These are phyloP conservation scores for Centruroides vittatus DNA, from an alignment of 1,140 invertebrate species.

Conservation along the genomic window DNA sequence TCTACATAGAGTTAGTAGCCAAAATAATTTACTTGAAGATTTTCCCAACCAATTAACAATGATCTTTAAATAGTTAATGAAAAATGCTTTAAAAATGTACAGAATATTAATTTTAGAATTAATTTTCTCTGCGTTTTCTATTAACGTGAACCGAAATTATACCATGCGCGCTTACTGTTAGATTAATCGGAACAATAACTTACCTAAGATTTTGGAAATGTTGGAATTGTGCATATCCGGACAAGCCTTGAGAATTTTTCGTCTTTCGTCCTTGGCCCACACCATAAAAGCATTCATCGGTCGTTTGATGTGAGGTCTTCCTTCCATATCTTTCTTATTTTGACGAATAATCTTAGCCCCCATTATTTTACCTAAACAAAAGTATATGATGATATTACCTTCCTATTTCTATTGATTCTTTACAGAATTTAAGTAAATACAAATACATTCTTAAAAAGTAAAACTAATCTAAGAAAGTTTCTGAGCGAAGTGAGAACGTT, in stretches of 20 bases:
- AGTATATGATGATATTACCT: neutral
- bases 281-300: constrained; percentile 99
- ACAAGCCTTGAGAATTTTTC: constrained; percentile 96
- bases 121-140: no score
- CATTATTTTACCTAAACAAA: constrained; percentile 34
- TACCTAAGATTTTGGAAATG: constrained; percentile 97
- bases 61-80: no score
- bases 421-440: neutral
- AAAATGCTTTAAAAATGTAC: no score
- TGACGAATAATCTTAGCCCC: constrained; percentile 76
- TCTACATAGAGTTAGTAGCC: no score
- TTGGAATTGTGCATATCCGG: constrained; percentile 99
- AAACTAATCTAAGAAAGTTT: no score
- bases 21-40: no score
- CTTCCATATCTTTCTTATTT: constrained; percentile 64
- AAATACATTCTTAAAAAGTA: neutral
- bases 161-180: no score
- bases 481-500: no score
- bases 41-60: no score
- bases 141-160: no score
- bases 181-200: constrained; percentile 17
- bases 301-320: constrained; percentile 94
- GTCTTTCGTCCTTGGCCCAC: constrained; percentile 93
- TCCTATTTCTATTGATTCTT: neutral
- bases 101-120: no score